Conservation (phyloP, 2,888 invertebrate species). For the Leucophenga montana region DNA sequence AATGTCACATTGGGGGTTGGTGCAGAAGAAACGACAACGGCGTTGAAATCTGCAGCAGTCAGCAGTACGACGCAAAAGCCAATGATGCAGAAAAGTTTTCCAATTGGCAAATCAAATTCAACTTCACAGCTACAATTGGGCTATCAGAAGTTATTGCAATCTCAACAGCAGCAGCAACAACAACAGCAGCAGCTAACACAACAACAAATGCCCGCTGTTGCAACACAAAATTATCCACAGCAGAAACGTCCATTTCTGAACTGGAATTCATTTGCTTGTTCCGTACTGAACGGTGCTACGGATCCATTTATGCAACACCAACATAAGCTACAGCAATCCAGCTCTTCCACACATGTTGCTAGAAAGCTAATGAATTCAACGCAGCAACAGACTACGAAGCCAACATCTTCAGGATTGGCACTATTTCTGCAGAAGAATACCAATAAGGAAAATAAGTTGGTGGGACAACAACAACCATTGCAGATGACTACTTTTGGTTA, state of each 20-base stretch:
- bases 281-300: conserved; percentile 61
- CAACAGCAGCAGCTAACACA: conserved; percentile 50
- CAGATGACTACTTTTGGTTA: conserved; percentile 41
- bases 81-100: conserved; percentile 54
- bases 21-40: conserved; percentile 33
- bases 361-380: conserved; percentile 42
- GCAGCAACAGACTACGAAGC: conserved; percentile 52
- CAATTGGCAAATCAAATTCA: conserved; percentile 71
- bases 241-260: conserved; percentile 70
- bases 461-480: conserved; percentile 5
- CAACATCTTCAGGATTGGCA: conserved; percentile 40
- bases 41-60: conserved; percentile 27
- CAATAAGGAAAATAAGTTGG: conserved; percentile 67
- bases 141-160: conserved; percentile 62
- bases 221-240: conserved; percentile 59
- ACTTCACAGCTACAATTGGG: conserved; percentile 70
- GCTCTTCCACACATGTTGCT: conserved; percentile 60
- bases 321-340: conserved; percentile 59
- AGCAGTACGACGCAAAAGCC: conserved; percentile 51
- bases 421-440: conserved; percentile 59
- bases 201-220: conserved; percentile 29
- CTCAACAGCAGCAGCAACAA: conserved; percentile 61
- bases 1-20: conserved; percentile 33
- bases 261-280: conserved; percentile 71
- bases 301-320: conserved; percentile 61